Percentiles rank a stretch among this genome's conserved stretches.
Evolutionary conservation across 2,797 vertebrate genomes (phyloP).

Genomic region (Pseudochirops corinnae): DNA sequence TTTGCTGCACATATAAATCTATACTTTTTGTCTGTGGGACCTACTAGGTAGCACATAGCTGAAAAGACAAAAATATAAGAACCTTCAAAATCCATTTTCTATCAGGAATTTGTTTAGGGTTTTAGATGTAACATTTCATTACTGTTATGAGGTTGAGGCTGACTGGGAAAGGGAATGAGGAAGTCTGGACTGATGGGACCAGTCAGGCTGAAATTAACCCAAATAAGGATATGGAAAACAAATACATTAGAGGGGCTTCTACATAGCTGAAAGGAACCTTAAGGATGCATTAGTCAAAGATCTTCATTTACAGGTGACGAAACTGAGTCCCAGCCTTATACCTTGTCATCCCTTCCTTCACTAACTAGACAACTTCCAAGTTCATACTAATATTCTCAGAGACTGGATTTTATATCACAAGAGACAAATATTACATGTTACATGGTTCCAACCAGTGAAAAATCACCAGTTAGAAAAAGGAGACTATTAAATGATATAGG

Average conservation of each 20-base stretch:
- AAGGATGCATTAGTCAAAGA: not conserved
- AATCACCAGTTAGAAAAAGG: not conserved
- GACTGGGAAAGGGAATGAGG: slow-evolving; percentile 12
- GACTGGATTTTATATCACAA: not conserved
- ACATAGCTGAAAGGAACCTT: not conserved
- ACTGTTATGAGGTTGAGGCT: not conserved
- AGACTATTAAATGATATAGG: not conserved
- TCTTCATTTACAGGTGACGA: not conserved
- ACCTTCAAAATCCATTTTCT: not conserved
- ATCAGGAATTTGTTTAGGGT: not conserved
- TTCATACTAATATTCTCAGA: not conserved
- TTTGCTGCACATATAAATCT: slow-evolving; percentile 8
- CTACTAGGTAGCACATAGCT: not conserved
- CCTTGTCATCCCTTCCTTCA: not conserved
- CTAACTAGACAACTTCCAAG: not conserved
- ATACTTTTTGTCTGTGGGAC: not conserved
- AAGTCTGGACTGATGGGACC: not conserved
- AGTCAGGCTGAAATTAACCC: not conserved
- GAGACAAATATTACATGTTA: not conserved
- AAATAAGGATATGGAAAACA: not conserved
- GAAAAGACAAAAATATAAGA: slow-evolving; percentile 10
- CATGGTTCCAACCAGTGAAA: not conserved
- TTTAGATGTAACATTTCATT: not conserved
- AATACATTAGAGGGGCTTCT: not conserved
- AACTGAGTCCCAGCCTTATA: not conserved